phyloP scores from a whole-genome alignment of 2,888 invertebrate species.

The Drosophila neonasuta region DNA sequence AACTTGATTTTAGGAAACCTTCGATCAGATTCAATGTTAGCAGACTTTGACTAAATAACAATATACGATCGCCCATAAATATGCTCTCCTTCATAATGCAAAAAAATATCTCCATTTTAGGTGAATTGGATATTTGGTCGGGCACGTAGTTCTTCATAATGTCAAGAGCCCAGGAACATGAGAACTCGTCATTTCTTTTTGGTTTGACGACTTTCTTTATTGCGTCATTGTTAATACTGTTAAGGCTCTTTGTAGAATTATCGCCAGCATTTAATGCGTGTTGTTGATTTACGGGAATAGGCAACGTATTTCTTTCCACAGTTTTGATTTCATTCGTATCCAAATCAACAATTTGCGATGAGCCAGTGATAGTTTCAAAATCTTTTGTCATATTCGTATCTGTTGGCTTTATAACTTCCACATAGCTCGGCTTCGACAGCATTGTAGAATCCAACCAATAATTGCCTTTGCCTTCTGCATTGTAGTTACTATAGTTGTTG shows the following conservation, averaged over 20 bases:
- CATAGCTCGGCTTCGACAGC: conserved; percentile 73
- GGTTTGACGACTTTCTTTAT: conserved; percentile 84
- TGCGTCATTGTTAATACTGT: conserved; percentile 50
- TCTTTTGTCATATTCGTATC: conserved; percentile 56
- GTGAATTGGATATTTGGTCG: conserved; percentile 95
- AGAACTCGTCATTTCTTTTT: conserved; percentile 88
- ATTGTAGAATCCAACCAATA: conserved; percentile 73
- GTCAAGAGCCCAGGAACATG: conserved; percentile 94
- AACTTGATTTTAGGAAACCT: conserved; percentile 91
- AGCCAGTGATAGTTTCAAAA: conserved; percentile 72
- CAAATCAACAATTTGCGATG: conserved; percentile 81
- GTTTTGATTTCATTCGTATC: conserved; percentile 82
- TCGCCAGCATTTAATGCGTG: conserved; percentile 39
- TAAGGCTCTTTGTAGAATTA: conserved; percentile 36
- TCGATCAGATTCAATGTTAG: conserved; percentile 97
- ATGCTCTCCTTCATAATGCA: conserved; percentile 95
- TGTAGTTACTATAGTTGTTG: conserved; percentile 44
- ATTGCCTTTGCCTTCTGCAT: conserved; percentile 55
- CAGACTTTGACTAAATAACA: conserved; percentile 97
- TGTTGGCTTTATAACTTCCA: conserved; percentile 72
- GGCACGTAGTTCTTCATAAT: conserved; percentile 92
- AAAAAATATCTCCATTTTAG: conserved; percentile 97
- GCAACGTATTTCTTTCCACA: conserved; percentile 77
- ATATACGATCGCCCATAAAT: conserved; percentile 92
- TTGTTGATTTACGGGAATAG: conserved; percentile 43